Conservation (phyloP, 2,113 vertebrate species). For the Myrmophylax atrothorax region DNA sequence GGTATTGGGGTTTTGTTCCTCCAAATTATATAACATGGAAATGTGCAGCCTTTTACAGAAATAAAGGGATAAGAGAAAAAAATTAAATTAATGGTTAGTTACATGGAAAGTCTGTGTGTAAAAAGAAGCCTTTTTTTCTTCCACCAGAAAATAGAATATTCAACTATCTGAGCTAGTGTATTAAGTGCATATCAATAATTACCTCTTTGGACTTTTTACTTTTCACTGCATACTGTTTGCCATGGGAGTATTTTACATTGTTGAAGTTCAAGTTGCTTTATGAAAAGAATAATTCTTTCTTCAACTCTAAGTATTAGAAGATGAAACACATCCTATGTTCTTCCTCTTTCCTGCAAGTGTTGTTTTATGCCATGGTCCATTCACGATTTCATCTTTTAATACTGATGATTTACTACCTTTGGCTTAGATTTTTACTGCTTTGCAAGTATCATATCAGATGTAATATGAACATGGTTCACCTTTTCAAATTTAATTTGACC, state of each 20-base stretch:
- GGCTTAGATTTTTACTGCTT: neutral
- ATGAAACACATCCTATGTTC: neutral
- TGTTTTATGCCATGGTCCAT: neutral
- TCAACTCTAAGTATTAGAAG: neutral
- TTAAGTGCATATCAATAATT: neutral
- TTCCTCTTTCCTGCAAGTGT: neutral
- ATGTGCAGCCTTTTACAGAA: neutral
- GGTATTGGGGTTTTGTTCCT: neutral
- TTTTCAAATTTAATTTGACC: neutral
- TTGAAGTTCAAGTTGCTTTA: neutral
- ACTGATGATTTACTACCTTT: neutral
- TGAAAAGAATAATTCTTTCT: neutral
- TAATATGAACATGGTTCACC: neutral
- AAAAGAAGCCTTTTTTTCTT: neutral
- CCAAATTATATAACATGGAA: neutral
- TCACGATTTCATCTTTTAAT: neutral
- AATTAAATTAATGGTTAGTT: neutral
- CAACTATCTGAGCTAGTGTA: neutral
- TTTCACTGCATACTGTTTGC: neutral
- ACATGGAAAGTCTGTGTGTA: fast-evolving
- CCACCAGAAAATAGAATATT: fast-evolving
- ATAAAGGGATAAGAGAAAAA: neutral
- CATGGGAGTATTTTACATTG: neutral
- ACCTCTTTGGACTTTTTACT: neutral
- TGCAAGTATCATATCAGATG: neutral